Evolutionary conservation across 2,888 invertebrate species (phyloP).

Genomic region (Oligia fasciuncula): DNA sequence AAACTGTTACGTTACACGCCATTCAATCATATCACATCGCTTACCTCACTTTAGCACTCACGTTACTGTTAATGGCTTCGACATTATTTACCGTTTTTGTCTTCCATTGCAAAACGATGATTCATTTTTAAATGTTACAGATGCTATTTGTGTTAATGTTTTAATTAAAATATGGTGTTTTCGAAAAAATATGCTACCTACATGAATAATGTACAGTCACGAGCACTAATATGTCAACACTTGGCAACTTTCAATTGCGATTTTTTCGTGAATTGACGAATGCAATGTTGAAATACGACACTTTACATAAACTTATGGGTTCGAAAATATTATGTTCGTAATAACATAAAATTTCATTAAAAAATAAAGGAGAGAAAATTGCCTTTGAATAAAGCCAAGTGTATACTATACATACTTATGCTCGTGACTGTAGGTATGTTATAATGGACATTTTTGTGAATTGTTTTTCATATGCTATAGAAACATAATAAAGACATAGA

Average conservation of each 20-base stretch:
- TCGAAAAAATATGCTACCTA: no score
- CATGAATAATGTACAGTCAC: no score
- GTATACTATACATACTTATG: no score
- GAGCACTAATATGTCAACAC: no score
- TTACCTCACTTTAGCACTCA: slow-evolving; percentile 22
- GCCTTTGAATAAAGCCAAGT: no score
- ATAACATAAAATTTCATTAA: no score
- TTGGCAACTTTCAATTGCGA: no score
- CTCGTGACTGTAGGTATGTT: neutral
- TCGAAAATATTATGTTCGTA: no score
- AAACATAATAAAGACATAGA: neutral
- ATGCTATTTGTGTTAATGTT: slow-evolving; percentile 28
- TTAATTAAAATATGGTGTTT: neutral
- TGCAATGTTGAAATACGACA: no score
- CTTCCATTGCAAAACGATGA: slow-evolving; percentile 34
- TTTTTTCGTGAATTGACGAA: no score
- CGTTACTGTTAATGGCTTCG: slow-evolving; percentile 48
- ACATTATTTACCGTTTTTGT: slow-evolving; percentile 44
- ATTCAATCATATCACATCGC: slow-evolving; percentile 51
- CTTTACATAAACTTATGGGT: no score
- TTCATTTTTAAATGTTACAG: slow-evolving; percentile 23
- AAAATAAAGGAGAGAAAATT: no score
- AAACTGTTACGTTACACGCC: slow-evolving; percentile 38
- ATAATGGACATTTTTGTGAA: neutral
- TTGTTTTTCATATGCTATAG: neutral